These are phyloP conservation scores for Pocillopora verrucosa DNA, from an alignment of 64 coral and sea anemone genomes.

Conservation along the genomic window DNA sequence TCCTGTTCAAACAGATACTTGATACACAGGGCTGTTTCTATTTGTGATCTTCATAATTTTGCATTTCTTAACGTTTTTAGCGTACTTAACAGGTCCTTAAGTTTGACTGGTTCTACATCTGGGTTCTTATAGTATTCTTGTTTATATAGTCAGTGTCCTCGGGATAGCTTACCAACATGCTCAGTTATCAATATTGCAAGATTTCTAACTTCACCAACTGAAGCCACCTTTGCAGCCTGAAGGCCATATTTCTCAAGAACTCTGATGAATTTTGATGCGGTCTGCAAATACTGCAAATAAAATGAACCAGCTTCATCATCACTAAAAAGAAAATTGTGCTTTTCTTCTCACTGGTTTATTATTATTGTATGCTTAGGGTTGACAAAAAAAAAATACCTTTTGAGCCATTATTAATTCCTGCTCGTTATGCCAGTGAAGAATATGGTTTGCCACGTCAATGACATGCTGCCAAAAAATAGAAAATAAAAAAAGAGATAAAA, in stretches of 20 bases:
- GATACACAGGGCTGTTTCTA: too few species aligned
- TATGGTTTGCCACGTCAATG: constrained; percentile 19
- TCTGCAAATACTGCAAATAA: constrained; percentile 35
- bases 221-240: constrained; percentile 20
- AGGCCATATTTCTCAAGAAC: constrained; percentile 53
- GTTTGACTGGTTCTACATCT: not conserved
- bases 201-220: not conserved
- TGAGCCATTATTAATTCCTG: constrained; percentile 64
- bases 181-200: constrained; percentile 49
- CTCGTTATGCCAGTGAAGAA: constrained; percentile 49
- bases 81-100: too few species aligned
- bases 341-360: too few species aligned
- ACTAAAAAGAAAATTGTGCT: too few species aligned
- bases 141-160: not conserved
- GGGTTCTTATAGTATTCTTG: too few species aligned
- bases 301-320: not conserved
- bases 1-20: too few species aligned
- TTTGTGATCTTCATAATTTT: too few species aligned
- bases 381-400: constrained; percentile 28
- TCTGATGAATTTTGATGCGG: constrained; percentile 48
- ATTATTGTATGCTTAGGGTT: too few species aligned
- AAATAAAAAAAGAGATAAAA: not conserved
- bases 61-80: too few species aligned
- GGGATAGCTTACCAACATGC: constrained; percentile 46
- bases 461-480: constrained; percentile 21